Base-by-base conservation (phyloP, 2,888 invertebrate species). In the Pristionchus japonicus region DNA sequence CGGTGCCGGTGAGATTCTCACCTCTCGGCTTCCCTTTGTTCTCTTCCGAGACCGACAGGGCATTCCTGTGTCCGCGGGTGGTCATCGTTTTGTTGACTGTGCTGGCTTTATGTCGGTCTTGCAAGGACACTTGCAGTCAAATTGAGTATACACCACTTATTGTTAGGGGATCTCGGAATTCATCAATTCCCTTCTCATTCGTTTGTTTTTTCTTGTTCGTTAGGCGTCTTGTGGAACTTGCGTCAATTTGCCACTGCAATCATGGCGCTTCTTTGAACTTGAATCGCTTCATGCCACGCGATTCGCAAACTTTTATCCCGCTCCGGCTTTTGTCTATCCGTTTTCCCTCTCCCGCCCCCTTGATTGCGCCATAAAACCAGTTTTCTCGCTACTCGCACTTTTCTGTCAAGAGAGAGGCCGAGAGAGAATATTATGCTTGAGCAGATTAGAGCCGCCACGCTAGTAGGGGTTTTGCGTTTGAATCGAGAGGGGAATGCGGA, bases 301-400 rank as follows among this genome's bases (percentile, higher is more conserved):
- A 67, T 67, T 13, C 31, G 77, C 77, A 27, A 11, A 9, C 43
- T 40, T 47, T 74, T 23, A 43, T 43, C 40, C 31, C 20, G 20
- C 13, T 40, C 20, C 67, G 34, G 37, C 74, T 40, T 37, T 70
- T 77, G n/a, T 77, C 77, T 77, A 77, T 77, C 77, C 77, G 27
- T 15, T 47, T 43, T 47, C 47, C 40, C 43, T 47, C 47, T 70
- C n/a, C n/a, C n/a, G n/a, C n/a, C n/a, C n/a, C n/a, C n/a, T 7
- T 70, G 70, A 70, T 70, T 70, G 70, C 70, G 70, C 70, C 70
- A 40, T 77, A 40, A 77, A 77, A 77, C 77, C 37, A 34, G 77
- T 77, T 77, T 77, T 47, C 70, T 1, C 37, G 70, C 70, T 23
- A 47, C 47, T 77, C 77, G 77, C 77, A 47, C 77, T 77, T 47